Conservation (phyloP, 2,797 vertebrate species). For the Myotis planiceps region DNA sequence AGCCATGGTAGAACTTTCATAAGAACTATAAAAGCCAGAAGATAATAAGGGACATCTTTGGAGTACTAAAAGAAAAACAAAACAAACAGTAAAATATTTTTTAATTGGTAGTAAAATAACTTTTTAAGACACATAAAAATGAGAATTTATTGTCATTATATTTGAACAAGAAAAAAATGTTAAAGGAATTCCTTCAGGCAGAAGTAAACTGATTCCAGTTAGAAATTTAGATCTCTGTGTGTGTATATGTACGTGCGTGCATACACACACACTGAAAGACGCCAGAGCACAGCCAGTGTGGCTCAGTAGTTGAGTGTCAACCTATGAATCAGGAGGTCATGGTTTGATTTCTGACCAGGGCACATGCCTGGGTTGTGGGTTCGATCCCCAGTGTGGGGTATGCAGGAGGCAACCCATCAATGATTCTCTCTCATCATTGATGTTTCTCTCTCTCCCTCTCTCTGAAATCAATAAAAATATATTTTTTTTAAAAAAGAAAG, state of each 20-base stretch:
- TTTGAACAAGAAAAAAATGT: neutral
- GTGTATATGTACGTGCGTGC: accelerated
- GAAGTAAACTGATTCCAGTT: neutral
- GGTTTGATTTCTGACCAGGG: too few relatives aligned
- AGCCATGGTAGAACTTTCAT: neutral
- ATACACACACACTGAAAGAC: neutral
- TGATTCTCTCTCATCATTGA: too few relatives aligned
- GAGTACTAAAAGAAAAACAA: neutral
- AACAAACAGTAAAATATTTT: neutral
- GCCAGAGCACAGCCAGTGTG: too few relatives aligned
- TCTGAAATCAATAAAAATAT: too few relatives aligned
- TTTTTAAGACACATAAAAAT: neutral
- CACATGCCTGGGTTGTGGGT: too few relatives aligned
- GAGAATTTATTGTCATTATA: neutral
- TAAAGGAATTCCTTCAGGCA: neutral
- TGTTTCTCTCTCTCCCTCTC: too few relatives aligned
- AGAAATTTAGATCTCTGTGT: neutral
- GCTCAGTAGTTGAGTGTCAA: too few relatives aligned
- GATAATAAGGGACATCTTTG: neutral
- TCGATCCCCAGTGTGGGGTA: too few relatives aligned
- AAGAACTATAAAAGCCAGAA: neutral
- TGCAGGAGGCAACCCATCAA: too few relatives aligned
- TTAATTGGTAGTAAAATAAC: neutral
- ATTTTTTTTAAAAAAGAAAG: too few relatives aligned
- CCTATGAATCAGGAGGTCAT: too few relatives aligned